Evolutionary conservation across 1,140 invertebrate species (phyloP), one percentile per base, ranked within the genome.

Genomic region (Drosophila cardini): DNA sequence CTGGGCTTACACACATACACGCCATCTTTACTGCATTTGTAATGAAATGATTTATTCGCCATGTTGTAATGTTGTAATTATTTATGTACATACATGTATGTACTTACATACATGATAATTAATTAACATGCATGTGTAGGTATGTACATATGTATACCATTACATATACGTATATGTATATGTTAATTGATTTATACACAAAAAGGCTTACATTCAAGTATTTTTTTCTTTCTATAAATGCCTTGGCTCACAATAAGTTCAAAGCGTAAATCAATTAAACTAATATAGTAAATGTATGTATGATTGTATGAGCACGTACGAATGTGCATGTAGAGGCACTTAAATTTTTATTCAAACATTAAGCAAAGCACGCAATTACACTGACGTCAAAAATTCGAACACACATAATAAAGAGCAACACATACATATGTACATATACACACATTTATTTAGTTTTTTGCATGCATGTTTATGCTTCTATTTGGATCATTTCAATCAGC

Each of bases 401-500:
- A 15, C 30, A 40, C 36, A 26, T 26, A 26, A 26, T 26, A 26
- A 26, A 26, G 21, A 38, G 36, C 10, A 38, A 7, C 2, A 11
- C 10, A 11, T 11, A 38, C 10, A 38, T 38, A 50, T 7, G 21
- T n/a, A 13, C 13, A 30, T 34, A 32, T 18, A 16, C 18, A 16
- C 18, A 0, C 38, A 32, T 50, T 26, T 30, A 26, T 30, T 21
- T 32, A 13, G 21, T 26, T 32, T 21, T 32, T 6, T 38, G 52
- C 18, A 32, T 34, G 8, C 15, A 53, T 15, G 21, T 40, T 40
- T 11, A 63, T 52, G 26, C 48, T 10, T 43, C 36, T 34, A 64
- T 55, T 43, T 55, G 15, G 36, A 52, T n/a, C 11, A 65, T 45
- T 55, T 21, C 62, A 65, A 65, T 64, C 21, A 64, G 46, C 50